Percentiles rank a stretch among this genome's conserved stretches.
phyloP scores from a whole-genome alignment of 2,113 vertebrate genomes.

The Chrysemys picta region DNA sequence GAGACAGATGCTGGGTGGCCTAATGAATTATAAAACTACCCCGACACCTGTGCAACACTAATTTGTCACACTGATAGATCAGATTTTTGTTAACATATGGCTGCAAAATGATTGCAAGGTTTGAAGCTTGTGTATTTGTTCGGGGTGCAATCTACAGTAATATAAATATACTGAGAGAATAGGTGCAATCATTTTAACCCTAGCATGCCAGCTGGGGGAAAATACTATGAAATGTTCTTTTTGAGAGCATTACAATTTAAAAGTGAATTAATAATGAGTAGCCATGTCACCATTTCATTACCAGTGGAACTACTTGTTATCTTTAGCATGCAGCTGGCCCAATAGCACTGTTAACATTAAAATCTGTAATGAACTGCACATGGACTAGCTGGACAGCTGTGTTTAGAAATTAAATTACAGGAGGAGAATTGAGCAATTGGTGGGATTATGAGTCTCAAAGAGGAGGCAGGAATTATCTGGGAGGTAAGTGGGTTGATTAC shows the following conservation, averaged over 20 bases:
- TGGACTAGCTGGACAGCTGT: neutral
- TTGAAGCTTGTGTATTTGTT: neutral
- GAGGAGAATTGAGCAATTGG: neutral
- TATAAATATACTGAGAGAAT: neutral
- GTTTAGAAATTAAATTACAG: neutral
- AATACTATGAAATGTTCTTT: neutral
- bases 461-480: neutral
- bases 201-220: neutral
- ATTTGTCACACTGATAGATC: neutral
- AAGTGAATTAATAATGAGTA: neutral
- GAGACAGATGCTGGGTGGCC: neutral
- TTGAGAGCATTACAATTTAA: neutral
- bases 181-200: neutral
- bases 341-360: neutral
- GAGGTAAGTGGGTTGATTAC: neutral
- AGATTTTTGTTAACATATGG: neutral
- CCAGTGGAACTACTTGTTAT: neutral
- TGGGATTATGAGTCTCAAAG: neutral
- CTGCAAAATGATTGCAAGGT: neutral
- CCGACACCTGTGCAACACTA: neutral
- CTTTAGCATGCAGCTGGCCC: neutral
- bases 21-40: neutral
- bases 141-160: neutral
- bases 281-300: neutral
- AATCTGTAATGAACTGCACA: neutral